Percentiles rank a stretch among this genome's conserved stretches.
These are phyloP conservation scores for Macropodus opercularis DNA, from an alignment of 2,797 vertebrate species.

Conservation along the genomic window DNA sequence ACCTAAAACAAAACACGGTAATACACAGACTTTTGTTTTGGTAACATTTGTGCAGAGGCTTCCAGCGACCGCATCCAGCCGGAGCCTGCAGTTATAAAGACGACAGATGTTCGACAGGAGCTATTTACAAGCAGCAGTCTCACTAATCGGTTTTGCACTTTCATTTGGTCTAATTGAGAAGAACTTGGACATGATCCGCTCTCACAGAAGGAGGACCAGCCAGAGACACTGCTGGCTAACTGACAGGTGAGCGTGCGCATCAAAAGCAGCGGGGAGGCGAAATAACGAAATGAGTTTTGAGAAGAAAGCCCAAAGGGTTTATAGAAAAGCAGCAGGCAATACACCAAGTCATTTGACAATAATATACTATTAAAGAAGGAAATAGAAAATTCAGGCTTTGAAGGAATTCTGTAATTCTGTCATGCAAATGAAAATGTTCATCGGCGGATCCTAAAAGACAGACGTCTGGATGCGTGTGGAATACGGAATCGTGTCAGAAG, in stretches of 20 bases:
- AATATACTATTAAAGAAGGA: slow-evolving; percentile 56
- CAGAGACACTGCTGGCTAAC: slow-evolving; percentile 25
- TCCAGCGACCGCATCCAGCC: slow-evolving; percentile 7
- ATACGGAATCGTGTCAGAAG: slow-evolving; percentile 39
- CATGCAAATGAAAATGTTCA: slow-evolving; percentile 58
- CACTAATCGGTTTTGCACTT: slow-evolving; percentile 64
- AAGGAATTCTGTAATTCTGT: slow-evolving; percentile 55
- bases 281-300: slow-evolving; percentile 56
- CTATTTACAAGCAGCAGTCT: slow-evolving; percentile 46
- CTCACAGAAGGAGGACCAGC: background rate
- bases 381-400: slow-evolving; percentile 54
- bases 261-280: slow-evolving; percentile 40
- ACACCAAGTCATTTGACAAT: slow-evolving; percentile 59
- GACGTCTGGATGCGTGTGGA: slow-evolving; percentile 36
- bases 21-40: slow-evolving; percentile 21
- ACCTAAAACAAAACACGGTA: slow-evolving; percentile 3
- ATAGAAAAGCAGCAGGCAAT: slow-evolving; percentile 35
- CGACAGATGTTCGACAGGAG: slow-evolving; percentile 60
- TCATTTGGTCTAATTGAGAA: slow-evolving; percentile 48
- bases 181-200: slow-evolving; percentile 35
- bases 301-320: slow-evolving; percentile 43
- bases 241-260: slow-evolving; percentile 44
- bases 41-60: slow-evolving; percentile 5
- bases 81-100: slow-evolving; percentile 13
- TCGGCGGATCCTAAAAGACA: slow-evolving; percentile 1